Evolutionary conservation across 2,113 vertebrate species (phyloP), one percentile per base, ranked within the genome.

Genomic region (Entomyzon cyanotis): DNA sequence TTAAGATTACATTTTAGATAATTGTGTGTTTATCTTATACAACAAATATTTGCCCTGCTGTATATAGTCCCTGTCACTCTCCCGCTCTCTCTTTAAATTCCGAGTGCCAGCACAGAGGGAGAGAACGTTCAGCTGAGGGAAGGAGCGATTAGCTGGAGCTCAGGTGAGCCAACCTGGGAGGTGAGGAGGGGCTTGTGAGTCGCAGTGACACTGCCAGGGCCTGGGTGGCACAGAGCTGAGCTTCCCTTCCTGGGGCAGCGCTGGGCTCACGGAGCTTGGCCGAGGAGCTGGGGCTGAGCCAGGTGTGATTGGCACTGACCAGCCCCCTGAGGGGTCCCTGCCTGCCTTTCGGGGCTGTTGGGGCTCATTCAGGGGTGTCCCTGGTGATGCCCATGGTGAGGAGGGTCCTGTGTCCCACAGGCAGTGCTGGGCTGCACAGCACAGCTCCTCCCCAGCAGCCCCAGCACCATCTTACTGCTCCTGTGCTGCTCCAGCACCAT

Each of bases 1-100:
- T 97, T 97, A 98, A 98, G 98, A 98, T 98, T 97, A 97, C 97
- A 95, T 98, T 98, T 98, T 97, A 98, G 98, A 98, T 98, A 98
- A 98, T 98, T 97, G 94, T 5, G 6, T 96, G 95, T 97, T 98
- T 98, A 97, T 98, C 93, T 89, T 63, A 41, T 39, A 95, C 91
- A 56, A 95, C 95, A 97, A 98, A 97, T 96, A 97, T 97, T 98
- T 98, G 94, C 94, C 94, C 97, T 97, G 96, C 95, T 78, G 42
- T 42, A 50, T 19, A 1, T 8, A 7, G 92, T 49, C 89, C 67
- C 88, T 80, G 87, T 81, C 79, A 23, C 76, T 86, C 70, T 46
- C 41, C 39, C 19, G 65, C 71, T 93, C 92, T 90, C 92, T 63
- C 71, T 97, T 78, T 75, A 86, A 96, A 97, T 97, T 92, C 47